Evolutionary conservation across 2,797 vertebrate species (phyloP), one percentile per base, ranked within the genome.

Genomic region (Otus scops): DNA sequence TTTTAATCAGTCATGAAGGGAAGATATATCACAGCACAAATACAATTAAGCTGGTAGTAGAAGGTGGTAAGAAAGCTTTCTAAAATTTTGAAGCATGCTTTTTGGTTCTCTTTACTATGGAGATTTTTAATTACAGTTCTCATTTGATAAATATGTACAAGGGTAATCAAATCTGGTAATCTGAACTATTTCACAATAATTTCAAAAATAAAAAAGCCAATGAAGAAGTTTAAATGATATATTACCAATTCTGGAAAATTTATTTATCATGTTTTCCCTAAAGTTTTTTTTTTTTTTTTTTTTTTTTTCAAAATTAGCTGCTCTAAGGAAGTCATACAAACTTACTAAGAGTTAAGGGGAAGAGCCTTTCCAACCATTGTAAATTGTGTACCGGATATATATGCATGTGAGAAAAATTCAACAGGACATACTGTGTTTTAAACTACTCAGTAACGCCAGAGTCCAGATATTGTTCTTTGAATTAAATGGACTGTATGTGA

Each of bases 1-100:
- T 96, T 92, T 88, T 69, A 32, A 57, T 98, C 79, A 70, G 7
- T 83, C 95, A 64, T 54, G 79, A 93, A 73, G 97, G 97, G 90
- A 97, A 13, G 23, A 34, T 53, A 24, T 98, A 97, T 54, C 93
- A 97, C 36, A 83, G 95, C 67, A 98, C 98, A 61, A 94, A 92
- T 38, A 98, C 98, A 79, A 83, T 76, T 85, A 95, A 96, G 12
- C 36, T 98, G 56, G 67, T 81, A 32, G 73, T 98, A 60, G 34
- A 89, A 84, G 41, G 87, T 97, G 98, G 98, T 98, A 97, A 98
- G 97, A 92, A 82, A 76, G 17, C 50, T 82, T 91, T 69, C 59
- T 81, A 34, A 78, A 94, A 60, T 38, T 54, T 32, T 34, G 43
- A 69, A 78, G 36, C 13, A 21, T 32, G 9, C 6, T 45, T 82